These are phyloP conservation scores for Rhabdomys dilectus DNA, from an alignment of 2,113 vertebrate genomes.

Conservation along the genomic window DNA sequence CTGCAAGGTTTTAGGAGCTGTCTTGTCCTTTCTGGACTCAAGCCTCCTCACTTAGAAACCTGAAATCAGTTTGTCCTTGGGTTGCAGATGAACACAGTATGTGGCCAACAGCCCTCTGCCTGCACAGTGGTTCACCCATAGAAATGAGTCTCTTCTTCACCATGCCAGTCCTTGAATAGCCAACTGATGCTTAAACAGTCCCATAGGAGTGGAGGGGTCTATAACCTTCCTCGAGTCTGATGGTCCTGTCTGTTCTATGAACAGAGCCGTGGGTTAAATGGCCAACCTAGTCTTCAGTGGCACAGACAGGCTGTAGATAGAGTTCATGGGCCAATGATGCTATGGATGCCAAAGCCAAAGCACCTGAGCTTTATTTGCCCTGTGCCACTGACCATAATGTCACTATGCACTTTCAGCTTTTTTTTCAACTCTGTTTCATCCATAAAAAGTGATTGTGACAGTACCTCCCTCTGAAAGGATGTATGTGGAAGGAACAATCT, in stretches of 20 bases:
- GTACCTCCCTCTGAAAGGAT: not conserved
- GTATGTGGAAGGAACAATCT: not conserved
- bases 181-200: too few relatives aligned
- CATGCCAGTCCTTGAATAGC: not conserved
- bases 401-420: not conserved
- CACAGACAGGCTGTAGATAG: not conserved
- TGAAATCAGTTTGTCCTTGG: not conserved
- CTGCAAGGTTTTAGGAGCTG: not conserved
- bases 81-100: not conserved
- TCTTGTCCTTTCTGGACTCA: not conserved
- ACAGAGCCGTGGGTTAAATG: not conserved
- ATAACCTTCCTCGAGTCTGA: not conserved
- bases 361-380: not conserved
- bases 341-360: rapidly evolving
- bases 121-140: too few relatives aligned
- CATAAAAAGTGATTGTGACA: not conserved
- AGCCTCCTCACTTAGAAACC: not conserved
- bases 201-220: not conserved
- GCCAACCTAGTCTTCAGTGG: not conserved
- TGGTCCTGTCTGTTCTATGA: rapidly evolving
- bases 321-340: rapidly evolving
- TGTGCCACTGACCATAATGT: not conserved
- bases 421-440: not conserved
- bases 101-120: not conserved
- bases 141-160: not conserved